These are phyloP conservation scores for Agapornis canus DNA, from an alignment of 2,797 vertebrate species.

Conservation along the genomic window DNA sequence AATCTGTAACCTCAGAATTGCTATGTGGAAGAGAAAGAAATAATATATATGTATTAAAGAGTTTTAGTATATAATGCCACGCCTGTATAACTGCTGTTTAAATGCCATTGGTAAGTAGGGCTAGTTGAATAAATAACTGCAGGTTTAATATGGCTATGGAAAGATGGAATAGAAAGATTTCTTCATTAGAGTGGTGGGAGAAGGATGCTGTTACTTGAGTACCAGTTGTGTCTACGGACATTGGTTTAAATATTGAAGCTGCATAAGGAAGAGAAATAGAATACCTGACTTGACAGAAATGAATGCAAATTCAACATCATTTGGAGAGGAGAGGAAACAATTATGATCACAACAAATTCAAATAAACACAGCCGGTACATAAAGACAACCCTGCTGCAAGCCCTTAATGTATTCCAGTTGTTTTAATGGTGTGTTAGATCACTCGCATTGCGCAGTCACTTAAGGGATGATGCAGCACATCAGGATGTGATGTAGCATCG, in stretches of 20 bases:
- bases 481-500: rapidly evolving
- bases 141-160: not conserved
- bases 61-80: not conserved
- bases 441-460: rapidly evolving
- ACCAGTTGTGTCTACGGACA: not conserved
- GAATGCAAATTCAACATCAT: not conserved
- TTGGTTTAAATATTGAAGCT: not conserved
- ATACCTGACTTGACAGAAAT: not conserved
- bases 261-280: not conserved
- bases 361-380: not conserved
- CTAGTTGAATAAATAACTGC: not conserved
- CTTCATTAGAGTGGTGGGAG: not conserved
- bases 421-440: not conserved
- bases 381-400: not conserved
- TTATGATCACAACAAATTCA: not conserved
- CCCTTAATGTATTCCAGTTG: not conserved
- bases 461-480: rapidly evolving
- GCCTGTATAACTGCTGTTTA: not conserved
- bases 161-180: not conserved
- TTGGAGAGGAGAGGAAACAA: not conserved
- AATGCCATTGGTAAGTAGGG: not conserved
- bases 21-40: not conserved
- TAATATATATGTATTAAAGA: not conserved
- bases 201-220: not conserved
- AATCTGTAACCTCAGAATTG: not conserved